Base-by-base conservation (phyloP, 2,888 invertebrate species). In the Sepioteuthis lessoniana region DNA sequence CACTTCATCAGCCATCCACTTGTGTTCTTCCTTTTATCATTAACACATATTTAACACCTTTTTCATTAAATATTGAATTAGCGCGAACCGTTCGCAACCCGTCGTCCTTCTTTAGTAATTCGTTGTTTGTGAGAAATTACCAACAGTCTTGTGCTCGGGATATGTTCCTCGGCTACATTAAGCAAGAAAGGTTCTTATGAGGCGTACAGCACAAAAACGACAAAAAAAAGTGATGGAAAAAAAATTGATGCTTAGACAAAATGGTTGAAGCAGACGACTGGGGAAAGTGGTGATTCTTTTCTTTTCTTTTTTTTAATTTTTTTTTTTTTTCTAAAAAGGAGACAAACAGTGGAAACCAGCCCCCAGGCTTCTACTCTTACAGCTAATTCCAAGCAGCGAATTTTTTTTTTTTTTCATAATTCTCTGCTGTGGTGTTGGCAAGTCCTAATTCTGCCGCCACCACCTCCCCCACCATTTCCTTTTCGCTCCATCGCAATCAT, bases 291-390 rank as follows among this genome's bases (percentile, higher is more conserved):
- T 76, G 76, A 76, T 76, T 76, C n/a, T 19, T 76, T n/a, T n/a
- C n/a, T n/a, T n/a, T n/a, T n/a, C n/a, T 76, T 55, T 25, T 28
- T 25, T 55, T 21, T 7, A n/a, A n/a, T n/a, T n/a, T n/a, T n/a
- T n/a, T 76, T 76, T 55, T 25, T 28, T 25, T 55, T 21, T 7
- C n/a, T 16, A 76, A 76, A 76, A 76, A 13, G n/a, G 76, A 19
- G 76, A n/a, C 76, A 76, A 76, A 76, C 76, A 35, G n/a, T 35
- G 76, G 16, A 76, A 76, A 76, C 13, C n/a, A n/a, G 19, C n/a
- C 76, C 76, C 76, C n/a, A 35, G 76, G n/a, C n/a, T 76, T 76
- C 76, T 76, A n/a, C 76, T 76, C 76, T 76, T 76, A 76, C 76
- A 76, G 76, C n/a, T 76, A 76, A 76, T 76, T 76, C 76, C n/a